phyloP scores from a whole-genome alignment of 2,113 vertebrate genomes.

The Scolopax mira region DNA sequence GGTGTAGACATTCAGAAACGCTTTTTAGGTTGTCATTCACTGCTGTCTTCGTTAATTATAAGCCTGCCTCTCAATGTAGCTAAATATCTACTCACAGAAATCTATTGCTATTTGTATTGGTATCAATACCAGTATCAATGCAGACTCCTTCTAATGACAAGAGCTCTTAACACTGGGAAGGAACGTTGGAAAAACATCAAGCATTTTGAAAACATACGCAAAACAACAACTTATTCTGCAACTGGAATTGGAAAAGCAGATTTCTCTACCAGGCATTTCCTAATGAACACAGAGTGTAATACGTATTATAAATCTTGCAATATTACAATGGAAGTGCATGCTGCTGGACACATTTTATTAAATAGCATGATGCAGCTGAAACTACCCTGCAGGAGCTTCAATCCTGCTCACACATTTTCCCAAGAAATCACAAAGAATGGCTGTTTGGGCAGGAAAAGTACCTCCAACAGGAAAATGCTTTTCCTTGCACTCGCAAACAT shows the following conservation, averaged over 20 bases:
- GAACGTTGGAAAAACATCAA: background rate
- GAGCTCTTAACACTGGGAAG: background rate
- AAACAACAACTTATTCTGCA: background rate
- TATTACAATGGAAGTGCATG: background rate
- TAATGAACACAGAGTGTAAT: background rate
- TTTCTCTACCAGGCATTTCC: background rate
- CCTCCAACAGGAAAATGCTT: background rate
- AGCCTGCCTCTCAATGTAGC: background rate
- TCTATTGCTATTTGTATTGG: background rate
- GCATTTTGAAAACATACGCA: background rate
- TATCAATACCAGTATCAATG: background rate
- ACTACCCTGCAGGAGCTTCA: background rate
- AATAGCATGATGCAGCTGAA: background rate
- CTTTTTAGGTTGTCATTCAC: background rate
- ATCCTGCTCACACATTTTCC: background rate
- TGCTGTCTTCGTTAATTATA: background rate
- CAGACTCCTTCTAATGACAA: background rate
- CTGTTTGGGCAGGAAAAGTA: background rate
- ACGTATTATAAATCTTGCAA: background rate
- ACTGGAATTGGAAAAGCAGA: background rate
- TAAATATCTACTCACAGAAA: background rate
- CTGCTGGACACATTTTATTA: background rate
- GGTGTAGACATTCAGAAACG: background rate
- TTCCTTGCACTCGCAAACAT: background rate
- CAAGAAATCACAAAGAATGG: background rate